Evolutionary conservation across 2,113 vertebrate genomes (phyloP), one percentile per base, ranked within the genome.

Genomic region (Microcebus jonahi): DNA sequence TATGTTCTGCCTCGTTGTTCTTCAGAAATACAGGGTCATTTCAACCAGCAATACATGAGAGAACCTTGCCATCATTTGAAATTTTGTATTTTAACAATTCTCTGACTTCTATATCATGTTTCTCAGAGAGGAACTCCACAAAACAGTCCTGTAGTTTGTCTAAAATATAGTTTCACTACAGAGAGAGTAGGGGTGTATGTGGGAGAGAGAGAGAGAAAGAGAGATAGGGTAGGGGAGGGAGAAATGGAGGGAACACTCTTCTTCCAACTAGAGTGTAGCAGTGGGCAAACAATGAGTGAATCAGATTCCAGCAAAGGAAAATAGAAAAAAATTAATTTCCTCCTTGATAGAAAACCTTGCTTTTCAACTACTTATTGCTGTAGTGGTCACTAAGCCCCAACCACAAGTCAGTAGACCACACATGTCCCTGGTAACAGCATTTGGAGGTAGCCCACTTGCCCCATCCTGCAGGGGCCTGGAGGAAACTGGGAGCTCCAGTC

Each of bases 31-130:
- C 25, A 48, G 3, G 13, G 8, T 73, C 23, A 71, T 29, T 59
- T 85, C 55, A 67, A 31, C 5, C 36, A 50, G 4, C 25, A 76
- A 50, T 12, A 55, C 45, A 81, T 17, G 2, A 85, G 25, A 76
- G 17, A 8, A 48, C 11, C 25, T 85, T 81, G 34, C 23, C 34
- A 76, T n/a, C 45, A 75, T 23, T 68, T 36, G 27, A 15, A 68
- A 23, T 71, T 68, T 45, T 71, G 14, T 89, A 68, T 87, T 92
- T 80, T 55, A 84, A 57, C 0, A 68, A 45, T 68, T 48, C 36
- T 88, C 18, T 57, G n/a, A 57, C 88, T 93, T 91, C 63, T 55
- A 82, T 87, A 48, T 83, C 5, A 76, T 9, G 34, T 85, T 68
- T 88, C 15, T 75, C 29, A 39, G 13, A 36, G 45, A 77, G 27